Percentiles rank a stretch among this genome's conserved stretches.
Evolutionary conservation across 2,888 invertebrate species (phyloP).

Genomic region (Coenonympha arcania): DNA sequence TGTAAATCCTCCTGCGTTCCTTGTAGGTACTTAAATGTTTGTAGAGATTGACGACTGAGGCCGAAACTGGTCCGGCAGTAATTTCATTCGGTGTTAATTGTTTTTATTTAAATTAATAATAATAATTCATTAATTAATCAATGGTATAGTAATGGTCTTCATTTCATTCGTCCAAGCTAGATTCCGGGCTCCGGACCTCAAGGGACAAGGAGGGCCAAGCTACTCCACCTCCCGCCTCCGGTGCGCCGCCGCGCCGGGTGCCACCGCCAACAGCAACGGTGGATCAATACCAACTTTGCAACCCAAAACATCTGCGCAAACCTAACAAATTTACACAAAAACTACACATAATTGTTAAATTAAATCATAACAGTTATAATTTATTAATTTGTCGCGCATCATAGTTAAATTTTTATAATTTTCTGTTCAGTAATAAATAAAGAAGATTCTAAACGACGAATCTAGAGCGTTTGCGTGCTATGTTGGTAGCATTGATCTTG

Average conservation of each 20-base stretch:
- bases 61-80: too few species aligned
- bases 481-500: slow-evolving; percentile 45
- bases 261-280: too few species aligned
- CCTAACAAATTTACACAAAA: slow-evolving; percentile 2
- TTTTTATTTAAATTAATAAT: too few species aligned
- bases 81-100: too few species aligned
- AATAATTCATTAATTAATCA: too few species aligned
- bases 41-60: too few species aligned
- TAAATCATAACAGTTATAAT: neutral
- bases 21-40: too few species aligned
- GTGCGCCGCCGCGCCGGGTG: slow-evolving; percentile 34
- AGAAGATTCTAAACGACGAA: slow-evolving; percentile 24
- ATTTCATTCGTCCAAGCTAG: too few species aligned
- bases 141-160: too few species aligned
- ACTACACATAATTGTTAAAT: neutral
- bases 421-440: neutral
- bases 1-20: too few species aligned
- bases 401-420: neutral
- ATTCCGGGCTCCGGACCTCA: slow-evolving; percentile 18
- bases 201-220: too few species aligned
- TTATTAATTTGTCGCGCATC: neutral
- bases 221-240: too few species aligned
- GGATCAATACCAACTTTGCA: slow-evolving; percentile 32
- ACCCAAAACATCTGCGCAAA: slow-evolving; percentile 28
- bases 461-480: slow-evolving; percentile 21